Percentiles rank a stretch among this genome's conserved stretches.
These are phyloP conservation scores for Falco novaeseelandiae DNA, from an alignment of 2,797 vertebrate species.

Conservation along the genomic window DNA sequence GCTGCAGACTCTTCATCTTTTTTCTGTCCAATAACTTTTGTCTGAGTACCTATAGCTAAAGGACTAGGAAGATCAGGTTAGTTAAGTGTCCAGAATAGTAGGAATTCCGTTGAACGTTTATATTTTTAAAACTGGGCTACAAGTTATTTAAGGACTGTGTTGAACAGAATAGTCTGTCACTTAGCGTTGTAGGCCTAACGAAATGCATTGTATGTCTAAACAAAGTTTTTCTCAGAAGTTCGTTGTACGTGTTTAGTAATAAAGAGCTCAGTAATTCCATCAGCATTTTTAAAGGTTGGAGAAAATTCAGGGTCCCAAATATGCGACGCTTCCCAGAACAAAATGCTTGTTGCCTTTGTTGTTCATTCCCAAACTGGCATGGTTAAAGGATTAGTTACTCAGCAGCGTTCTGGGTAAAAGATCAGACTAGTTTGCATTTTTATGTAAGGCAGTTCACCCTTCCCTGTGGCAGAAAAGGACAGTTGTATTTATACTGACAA, in stretches of 20 bases:
- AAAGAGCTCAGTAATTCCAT: neutral
- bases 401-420: slow-evolving; percentile 28
- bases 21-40: neutral
- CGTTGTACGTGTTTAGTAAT: neutral
- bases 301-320: slow-evolving; percentile 5
- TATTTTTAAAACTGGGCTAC: neutral
- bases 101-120: neutral
- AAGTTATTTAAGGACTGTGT: neutral
- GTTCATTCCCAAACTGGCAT: slow-evolving; percentile 5
- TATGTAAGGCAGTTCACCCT: slow-evolving; percentile 23
- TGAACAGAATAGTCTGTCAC: neutral
- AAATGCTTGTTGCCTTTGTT: slow-evolving; percentile 37
- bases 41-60: neutral
- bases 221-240: neutral
- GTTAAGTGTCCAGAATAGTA: neutral
- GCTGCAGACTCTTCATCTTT: neutral
- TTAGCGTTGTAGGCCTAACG: neutral
- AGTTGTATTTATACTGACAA: slow-evolving; percentile 45
- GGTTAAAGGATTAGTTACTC: slow-evolving; percentile 44
- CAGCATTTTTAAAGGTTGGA: slow-evolving; percentile 4
- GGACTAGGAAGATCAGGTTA: neutral
- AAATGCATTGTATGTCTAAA: neutral
- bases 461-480: slow-evolving; percentile 27
- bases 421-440: slow-evolving; percentile 44
- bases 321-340: neutral